phyloP scores from a whole-genome alignment of 2,888 invertebrate species.

The Ectobius pallidus region DNA sequence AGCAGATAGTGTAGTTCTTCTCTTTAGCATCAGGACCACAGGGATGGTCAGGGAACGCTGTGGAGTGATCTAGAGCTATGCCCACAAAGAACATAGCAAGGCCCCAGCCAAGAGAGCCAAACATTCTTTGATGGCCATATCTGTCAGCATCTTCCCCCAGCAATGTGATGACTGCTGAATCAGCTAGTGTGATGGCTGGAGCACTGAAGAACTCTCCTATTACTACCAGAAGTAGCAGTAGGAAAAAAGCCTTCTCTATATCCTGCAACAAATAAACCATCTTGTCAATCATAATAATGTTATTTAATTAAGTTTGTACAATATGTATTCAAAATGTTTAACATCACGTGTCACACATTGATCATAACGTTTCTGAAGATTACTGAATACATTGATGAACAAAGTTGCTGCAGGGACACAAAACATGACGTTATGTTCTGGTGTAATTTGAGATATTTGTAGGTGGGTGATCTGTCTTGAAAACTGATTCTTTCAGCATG shows the following conservation, averaged over 20 bases:
- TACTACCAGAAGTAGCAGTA: conserved; percentile 88
- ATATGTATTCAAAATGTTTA: no score
- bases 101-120: conserved; percentile 97
- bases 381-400: no score
- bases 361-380: no score
- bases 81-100: conserved; percentile 98
- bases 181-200: conserved; percentile 93
- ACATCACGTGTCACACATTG: no score
- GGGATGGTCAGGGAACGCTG: conserved; percentile 92
- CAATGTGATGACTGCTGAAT: conserved; percentile 87
- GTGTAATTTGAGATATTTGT: no score
- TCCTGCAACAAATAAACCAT: conserved; percentile 60
- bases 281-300: no score
- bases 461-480: no score
- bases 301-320: neutral
- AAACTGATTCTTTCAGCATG: no score
- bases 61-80: conserved; percentile 94
- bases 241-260: conserved; percentile 95
- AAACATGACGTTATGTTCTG: no score
- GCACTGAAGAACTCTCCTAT: conserved; percentile 98
- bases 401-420: no score
- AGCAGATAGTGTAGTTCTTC: conserved; percentile 98
- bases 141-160: conserved; percentile 87
- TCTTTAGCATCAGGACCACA: conserved; percentile 89
- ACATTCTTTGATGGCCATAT: conserved; percentile 97